Percentiles rank a stretch among this genome's conserved stretches.
Evolutionary conservation across 2,888 invertebrate genomes (phyloP).

Genomic region (Melanchra persicariae): DNA sequence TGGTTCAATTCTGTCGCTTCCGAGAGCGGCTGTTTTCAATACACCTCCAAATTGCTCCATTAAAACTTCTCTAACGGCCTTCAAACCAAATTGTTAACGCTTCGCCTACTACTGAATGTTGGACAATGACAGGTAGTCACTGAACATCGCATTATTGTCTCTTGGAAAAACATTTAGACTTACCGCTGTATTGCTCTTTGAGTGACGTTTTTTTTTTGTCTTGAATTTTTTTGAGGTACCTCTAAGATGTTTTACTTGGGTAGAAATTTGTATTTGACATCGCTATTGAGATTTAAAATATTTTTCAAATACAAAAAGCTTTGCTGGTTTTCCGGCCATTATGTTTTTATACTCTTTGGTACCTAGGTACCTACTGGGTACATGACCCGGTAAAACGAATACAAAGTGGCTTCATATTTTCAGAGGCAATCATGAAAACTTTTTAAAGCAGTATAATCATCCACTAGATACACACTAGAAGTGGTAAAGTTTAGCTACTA

Average conservation of each 20-base stretch:
- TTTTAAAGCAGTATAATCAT: constrained; percentile 73
- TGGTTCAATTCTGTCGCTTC: constrained; percentile 68
- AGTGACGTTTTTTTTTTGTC: constrained; percentile 39
- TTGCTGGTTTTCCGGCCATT: not conserved
- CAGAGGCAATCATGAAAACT: constrained; percentile 59
- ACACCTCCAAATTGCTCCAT: constrained; percentile 84
- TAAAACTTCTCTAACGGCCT: constrained; percentile 83
- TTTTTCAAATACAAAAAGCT: not conserved
- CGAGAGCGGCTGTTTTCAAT: constrained; percentile 80
- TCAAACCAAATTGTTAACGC: constrained; percentile 78
- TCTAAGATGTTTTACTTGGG: too few species aligned
- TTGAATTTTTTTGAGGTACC: constrained; percentile 32
- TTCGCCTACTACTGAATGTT: constrained; percentile 72
- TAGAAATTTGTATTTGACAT: constrained; percentile 6
- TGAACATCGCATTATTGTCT: constrained; percentile 59
- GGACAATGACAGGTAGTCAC: constrained; percentile 70
- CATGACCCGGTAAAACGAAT: not conserved
- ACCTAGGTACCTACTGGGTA: not conserved
- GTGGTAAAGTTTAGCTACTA: constrained; percentile 78
- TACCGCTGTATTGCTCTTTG: constrained; percentile 25
- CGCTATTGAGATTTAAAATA: not conserved
- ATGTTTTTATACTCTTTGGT: not conserved
- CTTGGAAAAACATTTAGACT: constrained; percentile 35
- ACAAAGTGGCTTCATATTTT: constrained; percentile 63
- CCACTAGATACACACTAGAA: constrained; percentile 65